Evolutionary conservation across 2,888 invertebrate genomes (phyloP), one percentile per base, ranked within the genome.

Genomic region (Thyatira batis): DNA sequence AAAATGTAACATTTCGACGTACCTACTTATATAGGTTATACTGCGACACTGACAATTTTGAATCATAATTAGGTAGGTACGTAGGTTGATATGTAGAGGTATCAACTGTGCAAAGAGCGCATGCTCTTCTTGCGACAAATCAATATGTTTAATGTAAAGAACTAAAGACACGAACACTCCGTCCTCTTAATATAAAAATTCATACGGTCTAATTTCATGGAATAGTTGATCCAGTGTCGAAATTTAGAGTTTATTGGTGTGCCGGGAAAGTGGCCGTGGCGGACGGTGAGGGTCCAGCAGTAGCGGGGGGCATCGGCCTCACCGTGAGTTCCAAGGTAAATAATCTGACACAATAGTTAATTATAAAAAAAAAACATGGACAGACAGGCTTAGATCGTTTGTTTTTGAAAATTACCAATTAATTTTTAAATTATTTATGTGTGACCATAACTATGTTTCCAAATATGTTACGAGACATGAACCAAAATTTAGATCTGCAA

Each of bases 281-380:
- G 86, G 90, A 89, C 72, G 79, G 82, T 63, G 91, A 90, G 71
- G 80, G 76, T 67, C 73, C 85, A 51, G 78, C 80, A 63, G 80
- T 80, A 76, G 80, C 89, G 89, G 90, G 84, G 78, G 90, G 90
- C 88, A 87, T 84, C 76, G 85, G 91, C 89, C 91, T 92, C 89
- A 73, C 90, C 91, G 91, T 92, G 91, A 87, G 82, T 81, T 91
- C 88, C 78, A 92, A 92, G 89, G 91, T 89, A 75, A 60, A 59
- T 57, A 49, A 59, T 21, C 21, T 20, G 10, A 11, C 5, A 10
- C 27, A 13, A 17, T 25, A n/a, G 27, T 25, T 48, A 13, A 27
- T 48, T 27, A 27, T 13, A 27, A 11, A 48, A 10, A 43, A n/a
- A n/a, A n/a, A n/a, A n/a, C n/a, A n/a, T n/a, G n/a, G n/a, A n/a